Evolutionary conservation across 2,888 invertebrate genomes (phyloP).

Genomic region (Stenodema calcarata): DNA sequence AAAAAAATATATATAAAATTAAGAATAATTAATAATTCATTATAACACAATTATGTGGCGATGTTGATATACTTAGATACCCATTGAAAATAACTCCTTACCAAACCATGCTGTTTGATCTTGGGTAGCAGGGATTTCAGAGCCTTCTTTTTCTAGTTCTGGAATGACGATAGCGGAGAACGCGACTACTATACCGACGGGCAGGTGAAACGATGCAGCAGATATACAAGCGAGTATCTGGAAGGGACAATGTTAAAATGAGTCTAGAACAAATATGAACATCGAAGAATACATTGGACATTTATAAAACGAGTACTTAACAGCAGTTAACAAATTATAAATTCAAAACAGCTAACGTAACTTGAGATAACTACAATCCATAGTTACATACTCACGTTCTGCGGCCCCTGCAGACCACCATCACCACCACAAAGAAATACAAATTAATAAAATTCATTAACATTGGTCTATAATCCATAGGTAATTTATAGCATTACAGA

Average conservation of each 20-base stretch:
- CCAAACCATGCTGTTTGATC: slow-evolving; percentile 66
- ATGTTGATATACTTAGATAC: too few relatives aligned
- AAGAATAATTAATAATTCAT: too few relatives aligned
- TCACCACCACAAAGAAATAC: slow-evolving; percentile 35
- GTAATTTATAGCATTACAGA: not conserved
- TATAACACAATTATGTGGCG: too few relatives aligned
- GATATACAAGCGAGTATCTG: slow-evolving; percentile 66
- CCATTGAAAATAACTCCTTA: slow-evolving; percentile 59
- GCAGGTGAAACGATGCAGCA: slow-evolving; percentile 67
- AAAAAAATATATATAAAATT: too few relatives aligned
- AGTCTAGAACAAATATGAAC: not conserved
- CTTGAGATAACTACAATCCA: not conserved
- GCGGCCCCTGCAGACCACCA: slow-evolving; percentile 21
- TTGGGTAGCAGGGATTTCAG: slow-evolving; percentile 61
- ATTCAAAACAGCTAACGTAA: not conserved
- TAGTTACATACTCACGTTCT: slow-evolving; percentile 44
- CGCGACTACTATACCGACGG: slow-evolving; percentile 68
- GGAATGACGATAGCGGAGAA: slow-evolving; percentile 68
- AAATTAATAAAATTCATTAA: not conserved
- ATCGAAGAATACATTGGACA: not conserved
- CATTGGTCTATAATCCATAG: not conserved
- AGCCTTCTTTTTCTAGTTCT: slow-evolving; percentile 62
- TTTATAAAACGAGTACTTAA: not conserved
- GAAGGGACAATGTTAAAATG: slow-evolving; percentile 35
- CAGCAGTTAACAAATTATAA: not conserved